A percentile compares a stretch with the other conserved stretches of the same genome.
Conservation (phyloP, 2,797 vertebrate genomes). For the Sardinella longiceps region DNA sequence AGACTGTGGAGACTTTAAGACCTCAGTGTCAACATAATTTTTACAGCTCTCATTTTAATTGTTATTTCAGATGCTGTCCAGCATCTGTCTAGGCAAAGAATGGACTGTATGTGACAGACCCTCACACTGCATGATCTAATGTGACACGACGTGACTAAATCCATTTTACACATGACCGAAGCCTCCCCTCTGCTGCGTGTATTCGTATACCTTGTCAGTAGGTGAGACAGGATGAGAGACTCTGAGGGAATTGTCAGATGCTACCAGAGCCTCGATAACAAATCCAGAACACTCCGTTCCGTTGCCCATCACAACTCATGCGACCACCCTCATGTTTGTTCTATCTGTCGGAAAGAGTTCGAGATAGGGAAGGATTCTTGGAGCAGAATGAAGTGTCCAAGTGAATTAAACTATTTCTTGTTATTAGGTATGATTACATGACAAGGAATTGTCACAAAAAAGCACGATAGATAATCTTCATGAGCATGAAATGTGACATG, state of each 20-base stretch:
- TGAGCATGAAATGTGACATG: neutral
- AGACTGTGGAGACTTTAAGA: neutral
- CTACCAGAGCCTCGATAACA: neutral
- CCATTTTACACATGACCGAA: slow-evolving; percentile 36
- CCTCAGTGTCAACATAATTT: too few species aligned
- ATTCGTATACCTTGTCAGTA: slow-evolving; percentile 2
- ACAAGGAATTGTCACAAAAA: neutral
- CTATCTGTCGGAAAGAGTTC: neutral
- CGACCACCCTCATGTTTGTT: neutral
- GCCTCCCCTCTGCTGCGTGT: slow-evolving; percentile 4
- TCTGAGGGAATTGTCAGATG: slow-evolving; percentile 19
- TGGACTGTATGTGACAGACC: neutral
- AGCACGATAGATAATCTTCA: neutral
- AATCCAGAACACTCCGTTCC: neutral
- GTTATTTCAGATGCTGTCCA: neutral
- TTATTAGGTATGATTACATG: neutral
- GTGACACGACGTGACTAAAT: slow-evolving; percentile 34
- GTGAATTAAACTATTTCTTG: too few species aligned
- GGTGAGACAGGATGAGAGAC: slow-evolving; percentile 30
- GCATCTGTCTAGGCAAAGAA: neutral
- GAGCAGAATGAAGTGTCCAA: too few species aligned
- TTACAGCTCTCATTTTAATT: too few species aligned
- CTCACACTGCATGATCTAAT: slow-evolving; percentile 25
- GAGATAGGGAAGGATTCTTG: neutral
- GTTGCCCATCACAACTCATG: neutral